A percentile compares a stretch with the other conserved stretches of the same genome.
phyloP scores from a whole-genome alignment of 2,888 invertebrate genomes.

The Tenthredo livida region DNA sequence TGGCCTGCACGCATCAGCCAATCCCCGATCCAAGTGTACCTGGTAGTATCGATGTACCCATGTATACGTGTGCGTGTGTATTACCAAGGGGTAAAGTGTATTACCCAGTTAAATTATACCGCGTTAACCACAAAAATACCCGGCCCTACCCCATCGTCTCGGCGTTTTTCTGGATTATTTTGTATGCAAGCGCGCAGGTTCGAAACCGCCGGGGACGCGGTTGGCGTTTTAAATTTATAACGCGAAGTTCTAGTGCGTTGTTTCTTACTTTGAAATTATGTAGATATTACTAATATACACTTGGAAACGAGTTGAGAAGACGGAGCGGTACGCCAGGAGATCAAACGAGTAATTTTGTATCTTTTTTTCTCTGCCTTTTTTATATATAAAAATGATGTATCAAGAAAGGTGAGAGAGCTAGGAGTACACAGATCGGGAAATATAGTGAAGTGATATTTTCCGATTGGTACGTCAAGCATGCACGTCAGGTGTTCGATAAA shows the following conservation, averaged over 20 bases:
- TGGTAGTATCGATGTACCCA: neutral
- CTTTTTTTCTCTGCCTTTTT: neutral
- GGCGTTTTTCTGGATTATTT: conserved; percentile 31
- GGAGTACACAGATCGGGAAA: conserved; percentile 5
- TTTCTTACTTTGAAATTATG: conserved; percentile 35
- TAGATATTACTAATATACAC: conserved; percentile 3
- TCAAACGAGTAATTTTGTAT: neutral
- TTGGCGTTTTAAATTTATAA: conserved; percentile 47
- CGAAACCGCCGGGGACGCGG: conserved; percentile 41
- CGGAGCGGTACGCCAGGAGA: neutral
- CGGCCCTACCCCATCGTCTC: conserved; percentile 38
- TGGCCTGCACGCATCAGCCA: conserved; percentile 35
- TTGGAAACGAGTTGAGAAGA: conserved; percentile 27
- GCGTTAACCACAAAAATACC: conserved; percentile 75
- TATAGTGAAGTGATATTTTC: conserved; percentile 16
- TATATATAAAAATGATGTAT: neutral
- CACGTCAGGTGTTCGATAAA: conserved; percentile 71
- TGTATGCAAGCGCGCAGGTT: conserved; percentile 15
- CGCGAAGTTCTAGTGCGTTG: conserved; percentile 32
- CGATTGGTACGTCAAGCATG: conserved; percentile 23
- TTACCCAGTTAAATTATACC: conserved; percentile 75
- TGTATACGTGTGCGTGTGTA: neutral
- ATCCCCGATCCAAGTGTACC: conserved; percentile 14
- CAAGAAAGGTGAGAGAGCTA: neutral
- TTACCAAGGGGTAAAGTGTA: conserved; percentile 55